Base-by-base conservation (phyloP, 1,140 invertebrate genomes). In the Drosophila lowei region DNA sequence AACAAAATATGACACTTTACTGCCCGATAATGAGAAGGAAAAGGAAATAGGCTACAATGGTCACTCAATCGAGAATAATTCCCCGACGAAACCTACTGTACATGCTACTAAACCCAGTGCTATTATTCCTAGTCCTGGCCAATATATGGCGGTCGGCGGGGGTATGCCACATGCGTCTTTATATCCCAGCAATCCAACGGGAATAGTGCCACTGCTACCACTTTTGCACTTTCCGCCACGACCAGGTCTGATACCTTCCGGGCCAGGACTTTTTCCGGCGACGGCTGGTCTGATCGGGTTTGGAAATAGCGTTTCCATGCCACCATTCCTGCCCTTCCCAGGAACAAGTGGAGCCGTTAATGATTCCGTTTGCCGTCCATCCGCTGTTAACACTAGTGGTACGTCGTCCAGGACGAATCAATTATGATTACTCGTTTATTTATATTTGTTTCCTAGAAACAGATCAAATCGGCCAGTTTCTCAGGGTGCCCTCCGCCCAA, bases 231-330 rank as follows among this genome's bases (percentile, higher is more conserved):
- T 93, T 77, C 91, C 93, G 5, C 92, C 94, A n/a, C 93, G 94
- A 6, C 94, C 95, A 9, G 94, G 95, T 38, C 91, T 96, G 25
- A 95, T 96, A 79, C 95, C 95, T 0, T 92, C 78, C 1, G 78
- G 93, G 56, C 93, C 94, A 34, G 92, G 92, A 0, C 65, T 93
- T 11, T 93, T 93, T 64, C 91, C 89, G n/a, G 46, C 79, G 8
- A 48, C 77, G 23, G 44, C 76, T 21, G 66, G 53, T 21, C 53
- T 86, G 4, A 58, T 66, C 3, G 56, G 63, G 9, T 81, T 78
- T 23, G 43, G 42, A 38, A 62, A 46, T 25, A 49, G 44, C 15
- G 8, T 60, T 3, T 18, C 64, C 0, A 71, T 81, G 21, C 47
- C 79, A 0, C 72, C 72, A n/a, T 83, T 80, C 8, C 72, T 81